These are phyloP conservation scores for Drosophila pseudotakahashii DNA, from an alignment of 2,888 invertebrate species.

Conservation along the genomic window DNA sequence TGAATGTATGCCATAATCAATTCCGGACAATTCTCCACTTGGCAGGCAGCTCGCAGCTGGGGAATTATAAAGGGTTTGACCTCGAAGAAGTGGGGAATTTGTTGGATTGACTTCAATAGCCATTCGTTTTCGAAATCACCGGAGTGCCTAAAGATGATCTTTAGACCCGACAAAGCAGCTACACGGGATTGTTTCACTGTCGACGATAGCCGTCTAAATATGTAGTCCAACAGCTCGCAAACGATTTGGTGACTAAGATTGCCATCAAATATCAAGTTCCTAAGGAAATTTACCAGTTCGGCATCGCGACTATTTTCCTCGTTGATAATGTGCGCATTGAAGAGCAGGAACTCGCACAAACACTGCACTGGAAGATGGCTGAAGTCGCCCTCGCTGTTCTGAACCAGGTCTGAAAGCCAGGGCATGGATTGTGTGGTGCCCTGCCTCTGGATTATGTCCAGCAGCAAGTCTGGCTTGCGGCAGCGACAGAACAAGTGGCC, in stretches of 20 bases:
- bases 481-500: slow-evolving; percentile 95
- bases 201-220: slow-evolving; percentile 93
- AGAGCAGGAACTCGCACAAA: slow-evolving; percentile 96
- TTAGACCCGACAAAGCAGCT: slow-evolving; percentile 89
- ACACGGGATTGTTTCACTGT: slow-evolving; percentile 90
- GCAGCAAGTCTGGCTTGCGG: slow-evolving; percentile 94
- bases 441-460: slow-evolving; percentile 95
- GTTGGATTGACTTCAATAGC: slow-evolving; percentile 88
- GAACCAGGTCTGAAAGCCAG: slow-evolving; percentile 97
- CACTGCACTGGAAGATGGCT: slow-evolving; percentile 98
- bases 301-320: slow-evolving; percentile 88
- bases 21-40: slow-evolving; percentile 94
- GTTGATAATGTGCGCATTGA: slow-evolving; percentile 88
- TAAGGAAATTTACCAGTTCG: slow-evolving; percentile 88
- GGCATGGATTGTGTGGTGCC: slow-evolving; percentile 97
- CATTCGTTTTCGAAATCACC: slow-evolving; percentile 85
- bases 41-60: slow-evolving; percentile 93
- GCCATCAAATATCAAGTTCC: slow-evolving; percentile 85
- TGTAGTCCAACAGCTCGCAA: slow-evolving; percentile 93
- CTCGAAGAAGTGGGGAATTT: slow-evolving; percentile 91
- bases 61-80: slow-evolving; percentile 89
- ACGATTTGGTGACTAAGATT: slow-evolving; percentile 87
- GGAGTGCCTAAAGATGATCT: slow-evolving; percentile 87
- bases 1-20: slow-evolving; percentile 91
- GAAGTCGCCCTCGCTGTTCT: slow-evolving; percentile 91